Conservation (phyloP, 2,797 vertebrate species). For the Chelonia mydas region DNA sequence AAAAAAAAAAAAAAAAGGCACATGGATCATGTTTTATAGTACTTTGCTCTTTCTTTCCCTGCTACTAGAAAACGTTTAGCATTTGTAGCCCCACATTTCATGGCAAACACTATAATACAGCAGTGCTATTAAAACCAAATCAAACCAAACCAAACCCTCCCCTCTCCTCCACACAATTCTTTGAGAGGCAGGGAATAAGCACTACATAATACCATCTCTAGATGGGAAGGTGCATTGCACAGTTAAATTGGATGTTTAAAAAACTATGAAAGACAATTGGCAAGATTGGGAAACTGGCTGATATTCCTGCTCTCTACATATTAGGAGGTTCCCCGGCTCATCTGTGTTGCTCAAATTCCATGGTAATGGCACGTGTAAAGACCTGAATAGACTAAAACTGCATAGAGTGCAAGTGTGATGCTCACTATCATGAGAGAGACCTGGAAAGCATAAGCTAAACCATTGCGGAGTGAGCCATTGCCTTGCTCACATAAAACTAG, state of each 20-base stretch:
- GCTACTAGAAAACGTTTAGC: neutral
- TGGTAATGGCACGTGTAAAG: neutral
- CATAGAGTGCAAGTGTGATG: neutral
- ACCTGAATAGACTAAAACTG: neutral
- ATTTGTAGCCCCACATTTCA: neutral
- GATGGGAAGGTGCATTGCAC: too few relatives aligned
- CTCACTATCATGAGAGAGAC: neutral
- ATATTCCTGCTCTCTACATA: too few relatives aligned
- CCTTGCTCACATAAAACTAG: neutral
- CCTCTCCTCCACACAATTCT: too few relatives aligned
- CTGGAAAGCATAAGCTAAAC: neutral
- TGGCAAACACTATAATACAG: neutral
- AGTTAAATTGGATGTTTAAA: too few relatives aligned
- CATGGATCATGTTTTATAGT: neutral
- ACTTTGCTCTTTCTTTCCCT: neutral
- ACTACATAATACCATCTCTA: too few relatives aligned
- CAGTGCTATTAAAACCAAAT: too few relatives aligned
- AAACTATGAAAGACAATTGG: too few relatives aligned
- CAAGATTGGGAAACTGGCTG: too few relatives aligned
- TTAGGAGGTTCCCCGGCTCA: neutral
- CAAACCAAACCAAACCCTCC: too few relatives aligned
- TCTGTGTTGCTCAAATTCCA: neutral
- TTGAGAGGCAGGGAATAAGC: too few relatives aligned
- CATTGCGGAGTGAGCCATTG: neutral
- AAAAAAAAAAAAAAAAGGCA: neutral